Conservation (phyloP, 2,888 invertebrate genomes). For the Tridacna gigas region DNA sequence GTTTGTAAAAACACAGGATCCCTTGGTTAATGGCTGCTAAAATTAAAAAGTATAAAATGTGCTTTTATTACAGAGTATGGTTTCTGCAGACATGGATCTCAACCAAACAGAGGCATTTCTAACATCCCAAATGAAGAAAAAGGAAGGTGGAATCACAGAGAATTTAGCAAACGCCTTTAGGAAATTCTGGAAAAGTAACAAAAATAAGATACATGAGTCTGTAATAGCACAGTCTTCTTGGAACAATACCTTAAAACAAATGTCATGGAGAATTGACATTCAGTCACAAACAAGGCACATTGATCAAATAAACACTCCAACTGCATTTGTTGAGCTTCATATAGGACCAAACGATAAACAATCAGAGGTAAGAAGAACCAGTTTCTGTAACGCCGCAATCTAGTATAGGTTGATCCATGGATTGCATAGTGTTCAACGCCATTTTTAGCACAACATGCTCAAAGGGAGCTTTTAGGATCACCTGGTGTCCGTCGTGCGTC, state of each 20-base stretch:
- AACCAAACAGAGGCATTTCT: conserved; percentile 83
- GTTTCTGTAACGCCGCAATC: too few relatives aligned
- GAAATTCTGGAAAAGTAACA: conserved; percentile 83
- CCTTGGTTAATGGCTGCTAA: too few relatives aligned
- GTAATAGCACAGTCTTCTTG: conserved; percentile 79
- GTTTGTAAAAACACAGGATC: too few relatives aligned
- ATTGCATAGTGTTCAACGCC: too few relatives aligned
- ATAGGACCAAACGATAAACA: conserved; percentile 86
- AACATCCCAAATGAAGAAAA: conserved; percentile 80
- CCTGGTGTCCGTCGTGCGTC: too few relatives aligned
- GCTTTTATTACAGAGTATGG: conserved; percentile 78
- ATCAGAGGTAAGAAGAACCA: conserved; percentile 32
- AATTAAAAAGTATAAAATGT: not conserved
- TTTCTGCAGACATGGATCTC: conserved; percentile 83
- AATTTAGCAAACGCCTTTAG: conserved; percentile 79
- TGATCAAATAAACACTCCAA: conserved; percentile 89
- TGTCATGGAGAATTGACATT: conserved; percentile 83
- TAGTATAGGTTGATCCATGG: too few relatives aligned
- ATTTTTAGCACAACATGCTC: too few relatives aligned
- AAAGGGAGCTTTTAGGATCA: too few relatives aligned
- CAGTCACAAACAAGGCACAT: conserved; percentile 91
- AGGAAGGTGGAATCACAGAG: conserved; percentile 81
- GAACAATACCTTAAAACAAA: conserved; percentile 79
- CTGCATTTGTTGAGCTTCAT: conserved; percentile 88
- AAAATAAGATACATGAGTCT: conserved; percentile 81